Evolutionary conservation across 2,113 vertebrate species (phyloP), one percentile per base, ranked within the genome.

Genomic region (Neogale vison): DNA sequence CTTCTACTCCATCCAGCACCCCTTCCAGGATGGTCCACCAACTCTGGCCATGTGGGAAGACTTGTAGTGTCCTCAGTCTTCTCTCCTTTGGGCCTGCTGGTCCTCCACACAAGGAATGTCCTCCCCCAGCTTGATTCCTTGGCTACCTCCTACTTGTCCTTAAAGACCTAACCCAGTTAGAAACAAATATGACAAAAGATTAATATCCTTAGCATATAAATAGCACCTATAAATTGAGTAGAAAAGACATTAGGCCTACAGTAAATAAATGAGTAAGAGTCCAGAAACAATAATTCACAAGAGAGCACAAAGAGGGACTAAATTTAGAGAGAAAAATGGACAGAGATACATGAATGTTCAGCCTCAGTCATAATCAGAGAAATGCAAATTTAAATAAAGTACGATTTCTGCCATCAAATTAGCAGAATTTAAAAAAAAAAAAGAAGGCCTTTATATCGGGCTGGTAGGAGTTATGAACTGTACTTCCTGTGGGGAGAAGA

Each of bases 131-230:
- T 18, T 61, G 29, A 74, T 39, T 47, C 50, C 50, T 67, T 24
- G 47, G 69, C 59, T 83, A 95, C 67, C 12, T 84, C 36, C 42
- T 52, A 50, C 29, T 72, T 7, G 3, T 71, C 65, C 39, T 77
- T 89, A 97, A 93, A 95, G 65, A 86, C 34, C 20, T 77, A 93
- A 77, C 18, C 47, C 82, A 82, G 36, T 88, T 42, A 97, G 61
- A 94, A 92, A 92, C 76, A 95, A 86, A 14, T 36, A 50, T 8
- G 47, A 92, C 47, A 82, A 31, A 94, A 94, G 76, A 63, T 69
- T 61, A 86, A 95, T 69, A 89, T 13, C 21, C 52, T 88, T 26
- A 79, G 69, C 26, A 77, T 72, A 52, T 47, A 94, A 94, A 93
- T 29, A 88, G 17, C 61, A 20, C 10, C 71, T 45, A 88, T 50